These are phyloP conservation scores for Orthonychiurus folsomi DNA, from an alignment of 2,888 invertebrate species.

Conservation along the genomic window DNA sequence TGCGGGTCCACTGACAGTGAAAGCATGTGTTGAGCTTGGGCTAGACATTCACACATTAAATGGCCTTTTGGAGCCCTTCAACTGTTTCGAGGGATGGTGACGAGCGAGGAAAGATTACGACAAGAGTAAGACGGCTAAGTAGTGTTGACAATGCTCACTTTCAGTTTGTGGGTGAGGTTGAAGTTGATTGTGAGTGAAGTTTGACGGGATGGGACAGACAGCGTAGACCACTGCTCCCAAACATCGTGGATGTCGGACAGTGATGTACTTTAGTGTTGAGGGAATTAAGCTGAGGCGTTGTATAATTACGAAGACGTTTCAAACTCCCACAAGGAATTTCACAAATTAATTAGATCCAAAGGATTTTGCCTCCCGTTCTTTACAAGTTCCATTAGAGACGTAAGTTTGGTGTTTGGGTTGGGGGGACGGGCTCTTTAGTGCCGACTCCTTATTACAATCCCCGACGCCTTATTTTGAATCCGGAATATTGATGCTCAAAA, in stretches of 20 bases:
- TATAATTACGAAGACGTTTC: slow-evolving; percentile 23
- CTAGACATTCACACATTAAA: no score
- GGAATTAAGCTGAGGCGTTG: slow-evolving; percentile 21
- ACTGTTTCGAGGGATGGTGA: background rate
- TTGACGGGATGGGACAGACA: background rate
- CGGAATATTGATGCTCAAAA: no score
- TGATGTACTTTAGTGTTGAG: slow-evolving; percentile 25
- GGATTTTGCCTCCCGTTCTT: slow-evolving; percentile 13
- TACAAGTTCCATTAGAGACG: background rate
- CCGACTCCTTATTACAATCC: no score
- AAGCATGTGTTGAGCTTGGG: background rate
- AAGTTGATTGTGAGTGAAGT: background rate
- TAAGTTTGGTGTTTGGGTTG: no score
- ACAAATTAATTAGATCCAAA: slow-evolving; percentile 29
- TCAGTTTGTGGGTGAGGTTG: background rate
- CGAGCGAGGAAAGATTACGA: background rate
- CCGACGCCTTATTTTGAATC: no score
- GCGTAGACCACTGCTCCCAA: background rate
- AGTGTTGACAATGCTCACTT: background rate
- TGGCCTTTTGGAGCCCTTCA: no score
- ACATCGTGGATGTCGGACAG: slow-evolving; percentile 14
- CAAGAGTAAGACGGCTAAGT: background rate
- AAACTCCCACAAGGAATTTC: slow-evolving; percentile 25
- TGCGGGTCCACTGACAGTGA: no score
- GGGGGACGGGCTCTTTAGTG: no score